Percentiles rank a stretch among this genome's conserved stretches.
Evolutionary conservation across 2,888 invertebrate genomes (phyloP).

Genomic region (Ptychoptera albimana): DNA sequence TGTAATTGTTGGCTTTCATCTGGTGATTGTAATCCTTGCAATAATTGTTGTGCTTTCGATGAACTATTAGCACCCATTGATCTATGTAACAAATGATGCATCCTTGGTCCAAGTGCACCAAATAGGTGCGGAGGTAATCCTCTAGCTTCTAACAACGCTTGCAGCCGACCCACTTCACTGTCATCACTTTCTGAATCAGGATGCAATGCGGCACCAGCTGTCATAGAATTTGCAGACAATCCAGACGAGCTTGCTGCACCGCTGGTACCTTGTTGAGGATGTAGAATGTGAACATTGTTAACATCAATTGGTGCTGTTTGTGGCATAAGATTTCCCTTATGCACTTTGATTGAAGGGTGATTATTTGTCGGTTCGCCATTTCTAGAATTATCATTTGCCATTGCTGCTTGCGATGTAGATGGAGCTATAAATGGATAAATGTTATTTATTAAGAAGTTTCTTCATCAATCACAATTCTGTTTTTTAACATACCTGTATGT

Average conservation of each 20-base stretch:
- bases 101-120: constrained; percentile 86
- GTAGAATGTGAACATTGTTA: constrained; percentile 1
- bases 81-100: constrained; percentile 90
- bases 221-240: constrained; percentile 10
- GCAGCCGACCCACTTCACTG: constrained; percentile 87
- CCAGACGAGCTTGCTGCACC: constrained; percentile 3
- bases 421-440: neutral
- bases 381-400: constrained; percentile 6
- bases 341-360: too few species aligned
- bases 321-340: neutral
- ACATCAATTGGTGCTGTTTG: neutral
- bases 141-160: constrained; percentile 85
- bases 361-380: neutral
- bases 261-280: constrained; percentile 2
- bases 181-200: constrained; percentile 70
- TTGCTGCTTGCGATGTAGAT: neutral
- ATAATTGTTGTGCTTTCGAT: constrained; percentile 83
- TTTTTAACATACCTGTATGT: too few species aligned
- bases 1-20: constrained; percentile 94
- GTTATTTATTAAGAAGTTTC: too few species aligned
- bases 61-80: constrained; percentile 79
- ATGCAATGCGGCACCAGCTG: constrained; percentile 16
- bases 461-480: too few species aligned
- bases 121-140: constrained; percentile 94
- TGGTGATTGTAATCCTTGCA: constrained; percentile 81